Evolutionary conservation across 2,113 vertebrate species (phyloP), one percentile per base, ranked within the genome.

Genomic region (Morphnarchus princeps): DNA sequence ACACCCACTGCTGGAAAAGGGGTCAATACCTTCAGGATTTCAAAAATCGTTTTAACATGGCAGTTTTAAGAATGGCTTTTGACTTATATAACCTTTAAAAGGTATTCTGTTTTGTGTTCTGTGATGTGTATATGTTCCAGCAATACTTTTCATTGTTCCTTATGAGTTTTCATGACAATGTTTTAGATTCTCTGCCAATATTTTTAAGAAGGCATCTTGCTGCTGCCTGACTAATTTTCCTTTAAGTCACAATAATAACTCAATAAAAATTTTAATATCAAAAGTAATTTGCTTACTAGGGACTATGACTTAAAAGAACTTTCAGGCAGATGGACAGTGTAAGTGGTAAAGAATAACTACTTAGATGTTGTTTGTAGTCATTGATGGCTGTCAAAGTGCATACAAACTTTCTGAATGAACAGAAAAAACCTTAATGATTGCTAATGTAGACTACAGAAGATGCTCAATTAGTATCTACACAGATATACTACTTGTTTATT

Each of bases 51-150:
- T 57, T 10, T 19, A 54, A 26, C 20, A 1, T 0, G 50, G 9
- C 55, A 31, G 1, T 8, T 71, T 42, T 8, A 13, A 28, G 78
- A 24, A 50, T 1, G 73, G 42, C 36, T 78, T 73, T 57, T 55
- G 58, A 6, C 29, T 59, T 6, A 1, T 5, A 7, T 3, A 15
- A 5, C 49, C 72, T 63, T 18, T 8, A 18, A 10, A 15, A 28
- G 3, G 10, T 3, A 4, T 1, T 25, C 63, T 8, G 9, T 14
- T 31, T 10, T 15, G 1, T 9, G 10, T 0, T 16, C 19, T 9
- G 38, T 4, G 19, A 13, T 17, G 38, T 11, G 3, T 8, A 3
- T 5, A 15, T 10, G 26, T 5, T 38, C 49, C 55, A 21, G 63
- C 40, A 55, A 26, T 13, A 25, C 20, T 52, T 24, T 15, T 2